Conservation (phyloP, 2,888 invertebrate species). For the Diaphora mendica region DNA sequence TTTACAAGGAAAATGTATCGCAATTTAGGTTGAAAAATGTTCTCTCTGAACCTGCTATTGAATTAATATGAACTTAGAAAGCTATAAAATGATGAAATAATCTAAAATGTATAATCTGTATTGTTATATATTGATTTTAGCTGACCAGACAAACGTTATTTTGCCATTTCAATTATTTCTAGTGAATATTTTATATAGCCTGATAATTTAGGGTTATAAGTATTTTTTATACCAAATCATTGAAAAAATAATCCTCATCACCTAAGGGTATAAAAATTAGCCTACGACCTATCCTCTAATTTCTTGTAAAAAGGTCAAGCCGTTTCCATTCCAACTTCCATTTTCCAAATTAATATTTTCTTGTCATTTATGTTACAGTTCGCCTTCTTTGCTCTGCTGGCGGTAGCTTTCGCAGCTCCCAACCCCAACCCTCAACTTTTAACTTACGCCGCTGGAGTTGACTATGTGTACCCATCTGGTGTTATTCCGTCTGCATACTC, state of each 20-base stretch:
- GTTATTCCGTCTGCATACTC: constrained; percentile 57
- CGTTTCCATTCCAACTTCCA: no score
- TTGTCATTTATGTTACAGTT: constrained; percentile 66
- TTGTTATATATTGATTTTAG: neutral
- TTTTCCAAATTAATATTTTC: no score
- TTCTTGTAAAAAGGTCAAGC: no score
- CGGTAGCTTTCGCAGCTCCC: constrained; percentile 81
- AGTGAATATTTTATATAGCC: no score
- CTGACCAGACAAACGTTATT: no score
- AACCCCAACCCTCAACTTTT: constrained; percentile 66
- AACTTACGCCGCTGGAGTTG: constrained; percentile 64
- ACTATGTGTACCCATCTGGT: constrained; percentile 65
- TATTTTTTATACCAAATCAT: no score
- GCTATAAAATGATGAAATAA: neutral
- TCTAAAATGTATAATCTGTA: neutral
- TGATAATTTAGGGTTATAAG: no score
- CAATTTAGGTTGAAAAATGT: neutral
- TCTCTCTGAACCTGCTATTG: neutral
- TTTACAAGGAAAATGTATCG: neutral
- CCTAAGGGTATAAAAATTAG: no score
- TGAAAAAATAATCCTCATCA: no score
- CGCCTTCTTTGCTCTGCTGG: constrained; percentile 81
- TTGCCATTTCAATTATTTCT: no score
- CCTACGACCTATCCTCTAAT: no score
- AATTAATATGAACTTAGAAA: neutral